A percentile compares a stretch with the other conserved stretches of the same genome.
phyloP scores from a whole-genome alignment of 2,888 invertebrate species.

The Drosophila lutescens region DNA sequence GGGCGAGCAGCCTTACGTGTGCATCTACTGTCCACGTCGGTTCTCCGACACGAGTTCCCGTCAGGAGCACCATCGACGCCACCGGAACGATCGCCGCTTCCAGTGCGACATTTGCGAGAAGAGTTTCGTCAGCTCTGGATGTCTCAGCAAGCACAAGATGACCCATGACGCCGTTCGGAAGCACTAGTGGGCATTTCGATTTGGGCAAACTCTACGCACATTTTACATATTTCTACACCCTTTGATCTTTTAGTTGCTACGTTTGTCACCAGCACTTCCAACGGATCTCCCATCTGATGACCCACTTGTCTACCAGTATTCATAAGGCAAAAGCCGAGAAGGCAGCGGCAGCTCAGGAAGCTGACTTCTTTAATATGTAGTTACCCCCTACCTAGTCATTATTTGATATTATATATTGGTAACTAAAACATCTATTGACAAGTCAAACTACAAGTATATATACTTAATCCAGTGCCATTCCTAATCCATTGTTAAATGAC shows the following conservation, averaged over 20 bases:
- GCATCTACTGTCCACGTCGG: slow-evolving; percentile 67
- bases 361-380: background rate
- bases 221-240: background rate
- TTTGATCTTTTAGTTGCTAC: slow-evolving; percentile 15
- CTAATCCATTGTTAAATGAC: background rate
- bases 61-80: slow-evolving; percentile 76
- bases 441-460: background rate
- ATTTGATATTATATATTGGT: background rate
- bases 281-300: slow-evolving; percentile 4
- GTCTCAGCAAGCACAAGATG: slow-evolving; percentile 67
- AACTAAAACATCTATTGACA: background rate
- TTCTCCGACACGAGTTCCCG: slow-evolving; percentile 72
- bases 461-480: background rate
- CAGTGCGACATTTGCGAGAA: slow-evolving; percentile 69
- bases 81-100: slow-evolving; percentile 72
- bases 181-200: slow-evolving; percentile 31
- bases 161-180: slow-evolving; percentile 27
- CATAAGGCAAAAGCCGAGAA: slow-evolving; percentile 8
- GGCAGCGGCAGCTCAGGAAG: background rate
- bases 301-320: slow-evolving; percentile 1
- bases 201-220: background rate
- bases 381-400: background rate
- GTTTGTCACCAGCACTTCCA: slow-evolving; percentile 28
- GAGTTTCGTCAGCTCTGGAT: slow-evolving; percentile 72
- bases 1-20: slow-evolving; percentile 79